Evolutionary conservation across 2,888 invertebrate species (phyloP), one percentile per base, ranked within the genome.

Genomic region (Dynastes hyllus): DNA sequence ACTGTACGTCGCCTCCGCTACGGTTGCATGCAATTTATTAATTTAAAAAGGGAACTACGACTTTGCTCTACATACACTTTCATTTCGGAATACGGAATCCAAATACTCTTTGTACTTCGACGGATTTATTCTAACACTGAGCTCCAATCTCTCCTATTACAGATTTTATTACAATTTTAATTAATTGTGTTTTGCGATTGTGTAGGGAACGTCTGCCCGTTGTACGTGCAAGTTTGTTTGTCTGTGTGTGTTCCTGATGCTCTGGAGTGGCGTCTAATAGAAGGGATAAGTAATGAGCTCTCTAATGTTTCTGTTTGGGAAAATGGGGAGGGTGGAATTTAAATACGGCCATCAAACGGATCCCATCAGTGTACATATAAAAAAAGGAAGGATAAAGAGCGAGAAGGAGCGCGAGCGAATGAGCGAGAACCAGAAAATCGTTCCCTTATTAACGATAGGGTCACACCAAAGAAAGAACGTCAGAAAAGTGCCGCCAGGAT

Each of bases 141-240:
- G 40, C 29, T 65, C 66, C 37, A 65, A 66, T 77, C 53, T 55
- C 66, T 67, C 66, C 40, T 71, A 53, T 80, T 80, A 77, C 71
- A 79, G 76, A 78, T 80, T 80, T 82, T 81, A 83, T 83, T 83
- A 80, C 80, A 78, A 79, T 81, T 83, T 83, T 83, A 83, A 83
- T 83, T 83, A 83, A 83, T 82, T 78, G 81, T 80, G 58, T 69
- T 76, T 66, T 61, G 73, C 58, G 73, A 73, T 73, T 40, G 71
- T 37, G 5, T 27, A 73, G 5, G 65, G 58, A 66, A 40, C 79
- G 55, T 37, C 22, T 61, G 58, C 40, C 16, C 16, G 8, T 6
- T 40, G 40, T 58, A 73, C 58, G 58, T 73, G 58, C 37, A 40
- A 40, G 40, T 70, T 71, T 70, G 70, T 61, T 69, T 63, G 73